Percentiles rank a stretch among this genome's conserved stretches.
Conservation (phyloP, 2,113 vertebrate genomes). For the Perccottus glenii region DNA sequence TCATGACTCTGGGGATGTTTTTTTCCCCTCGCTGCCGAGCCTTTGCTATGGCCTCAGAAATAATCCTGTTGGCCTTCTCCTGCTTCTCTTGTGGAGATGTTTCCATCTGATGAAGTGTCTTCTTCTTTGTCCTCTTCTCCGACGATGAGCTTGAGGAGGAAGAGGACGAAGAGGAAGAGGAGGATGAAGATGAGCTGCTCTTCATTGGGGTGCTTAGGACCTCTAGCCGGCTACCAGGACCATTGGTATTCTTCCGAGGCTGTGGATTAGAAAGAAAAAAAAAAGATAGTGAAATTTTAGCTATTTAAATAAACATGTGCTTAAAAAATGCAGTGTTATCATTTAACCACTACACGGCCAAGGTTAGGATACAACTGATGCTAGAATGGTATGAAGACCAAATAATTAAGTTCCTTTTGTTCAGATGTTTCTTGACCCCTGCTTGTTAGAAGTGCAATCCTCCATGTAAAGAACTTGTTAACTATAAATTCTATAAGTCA, state of each 20-base stretch:
- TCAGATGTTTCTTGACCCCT: no score
- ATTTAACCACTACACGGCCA: no score
- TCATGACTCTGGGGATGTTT: slow-evolving; percentile 98
- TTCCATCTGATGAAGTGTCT: slow-evolving; percentile 85
- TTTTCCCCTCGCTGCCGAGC: slow-evolving; percentile 94
- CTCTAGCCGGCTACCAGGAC: slow-evolving; percentile 86
- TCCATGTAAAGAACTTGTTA: not conserved
- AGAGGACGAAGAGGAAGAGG: slow-evolving; percentile 77
- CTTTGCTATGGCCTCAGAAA: slow-evolving; percentile 96
- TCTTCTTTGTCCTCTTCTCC: slow-evolving; percentile 85
- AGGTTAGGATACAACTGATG: no score
- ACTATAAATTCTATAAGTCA: no score
- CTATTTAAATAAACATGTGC: no score
- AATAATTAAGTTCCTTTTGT: no score
- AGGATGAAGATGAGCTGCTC: slow-evolving; percentile 80
- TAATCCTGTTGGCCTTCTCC: slow-evolving; percentile 98
- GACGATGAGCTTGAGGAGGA: slow-evolving; percentile 79
- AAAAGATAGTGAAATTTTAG: not conserved
- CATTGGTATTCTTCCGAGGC: slow-evolving; percentile 95
- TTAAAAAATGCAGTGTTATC: no score
- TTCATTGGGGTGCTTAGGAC: slow-evolving; percentile 93
- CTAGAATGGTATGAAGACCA: no score
- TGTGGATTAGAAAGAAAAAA: slow-evolving; percentile 66
- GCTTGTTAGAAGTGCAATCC: not conserved
- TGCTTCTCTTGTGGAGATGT: slow-evolving; percentile 89